Evolutionary conservation across 23 tunicate species (phyloP), one percentile per base, ranked within the genome.

Genomic region (Ascidia mentula): DNA sequence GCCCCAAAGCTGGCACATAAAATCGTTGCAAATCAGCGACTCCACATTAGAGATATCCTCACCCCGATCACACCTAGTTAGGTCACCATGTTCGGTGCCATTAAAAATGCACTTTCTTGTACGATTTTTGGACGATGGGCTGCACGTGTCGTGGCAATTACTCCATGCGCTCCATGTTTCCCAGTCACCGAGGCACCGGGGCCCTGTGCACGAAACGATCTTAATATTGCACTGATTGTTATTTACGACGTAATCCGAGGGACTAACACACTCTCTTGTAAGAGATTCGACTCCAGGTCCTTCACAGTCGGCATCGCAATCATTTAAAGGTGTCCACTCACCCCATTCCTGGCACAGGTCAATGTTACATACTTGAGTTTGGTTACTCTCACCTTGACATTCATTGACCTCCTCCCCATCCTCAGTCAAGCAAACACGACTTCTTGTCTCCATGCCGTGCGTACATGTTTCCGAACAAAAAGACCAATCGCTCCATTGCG

Each of bases 121-220:
- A 40, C 85, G 69, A 72, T 42, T 72, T 24, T 46, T 12, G 40
- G 40, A 26, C 4, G 85, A 72, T 30, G 85, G 85, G 13, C 85
- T 45, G 34, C 85, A 82, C 12, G 31, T 1, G 17, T 34, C 32
- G 33, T 36, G 46, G 30, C 85, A 82, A 1, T 72, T 38, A n/a
- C 69, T 34, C 85, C 85, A 81, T 32, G 24, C 53, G 15, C 32
- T n/a, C 85, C 85, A 81, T 9, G 46, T 28, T 18, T 69, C 85
- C 85, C 85, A 81, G 6, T 40, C 38, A 71, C 77, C 77, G 39
- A 77, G 85, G 33, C 85, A 81, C 13, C 74, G 39, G 15, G 72
- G 28, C 9, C 87, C 87, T 5, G 39, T 18, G 32, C 87, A 82
- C 0, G 40, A 26, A 32, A n/a, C 69, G 12, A 3, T 17, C 40